Conservation (phyloP, 2,113 vertebrate genomes). For the Toxostoma redivivum region DNA sequence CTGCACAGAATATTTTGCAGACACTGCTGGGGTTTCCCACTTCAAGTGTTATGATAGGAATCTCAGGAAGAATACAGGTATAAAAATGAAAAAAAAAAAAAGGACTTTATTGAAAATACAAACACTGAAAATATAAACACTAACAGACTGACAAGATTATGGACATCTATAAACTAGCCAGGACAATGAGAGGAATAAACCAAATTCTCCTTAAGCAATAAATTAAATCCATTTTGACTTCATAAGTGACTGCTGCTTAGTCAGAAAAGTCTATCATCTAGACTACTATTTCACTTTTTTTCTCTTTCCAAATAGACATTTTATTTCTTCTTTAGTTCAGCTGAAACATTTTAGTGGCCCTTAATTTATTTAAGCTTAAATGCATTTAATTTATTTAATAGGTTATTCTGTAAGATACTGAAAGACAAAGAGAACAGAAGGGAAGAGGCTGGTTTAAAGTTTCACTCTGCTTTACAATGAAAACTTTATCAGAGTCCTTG, state of each 20-base stretch:
- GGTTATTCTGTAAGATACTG: neutral
- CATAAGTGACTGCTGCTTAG: neutral
- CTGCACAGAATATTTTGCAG: neutral
- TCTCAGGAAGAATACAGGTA: neutral
- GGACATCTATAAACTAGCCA: neutral
- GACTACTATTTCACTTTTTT: neutral
- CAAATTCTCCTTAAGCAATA: neutral
- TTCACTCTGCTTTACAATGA: neutral
- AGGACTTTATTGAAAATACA: neutral
- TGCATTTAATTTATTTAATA: conserved; percentile 10
- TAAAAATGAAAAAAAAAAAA: neutral
- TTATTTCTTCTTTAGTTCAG: conserved; percentile 23
- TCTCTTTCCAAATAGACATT: neutral
- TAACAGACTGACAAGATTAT: neutral
- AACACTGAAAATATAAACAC: neutral
- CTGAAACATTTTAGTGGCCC: neutral
- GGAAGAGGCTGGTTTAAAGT: neutral
- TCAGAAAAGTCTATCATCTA: neutral
- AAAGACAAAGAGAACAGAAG: neutral
- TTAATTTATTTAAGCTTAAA: conserved; percentile 22
- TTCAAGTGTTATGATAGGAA: neutral
- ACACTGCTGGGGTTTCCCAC: neutral
- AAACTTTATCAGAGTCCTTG: neutral
- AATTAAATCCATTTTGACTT: neutral
- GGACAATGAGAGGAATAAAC: neutral